Evolutionary conservation across 2,888 invertebrate genomes (phyloP).

Genomic region (Epiblema foenella): DNA sequence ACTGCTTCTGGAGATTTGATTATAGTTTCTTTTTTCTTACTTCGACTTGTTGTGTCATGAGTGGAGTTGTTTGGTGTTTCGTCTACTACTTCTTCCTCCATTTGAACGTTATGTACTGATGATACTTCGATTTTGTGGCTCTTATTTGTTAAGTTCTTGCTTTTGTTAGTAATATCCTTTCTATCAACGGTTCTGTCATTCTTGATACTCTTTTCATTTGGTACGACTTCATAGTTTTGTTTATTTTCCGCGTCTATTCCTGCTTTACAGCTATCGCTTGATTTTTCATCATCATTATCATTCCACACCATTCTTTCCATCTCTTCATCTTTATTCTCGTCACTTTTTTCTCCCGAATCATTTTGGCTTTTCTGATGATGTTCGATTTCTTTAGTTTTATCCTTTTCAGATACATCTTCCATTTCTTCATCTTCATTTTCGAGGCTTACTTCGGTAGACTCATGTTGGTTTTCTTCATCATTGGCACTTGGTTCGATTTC

Average conservation of each 20-base stretch:
- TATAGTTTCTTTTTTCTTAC: conserved; percentile 53
- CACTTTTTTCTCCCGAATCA: conserved; percentile 39
- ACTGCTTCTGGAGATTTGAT: conserved; percentile 65
- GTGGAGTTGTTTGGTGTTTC: conserved; percentile 55
- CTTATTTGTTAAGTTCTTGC: conserved; percentile 9
- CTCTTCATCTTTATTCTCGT: conserved; percentile 37
- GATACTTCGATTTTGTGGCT: conserved; percentile 22
- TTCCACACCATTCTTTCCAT: conserved; percentile 37
- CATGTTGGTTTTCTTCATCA: not conserved
- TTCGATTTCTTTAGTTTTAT: not conserved
- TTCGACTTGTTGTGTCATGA: conserved; percentile 61
- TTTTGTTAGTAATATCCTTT: not conserved
- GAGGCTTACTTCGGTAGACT: not conserved
- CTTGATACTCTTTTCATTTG: conserved; percentile 32
- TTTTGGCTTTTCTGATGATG: not conserved
- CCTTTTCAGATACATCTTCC: not conserved
- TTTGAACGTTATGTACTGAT: conserved; percentile 14
- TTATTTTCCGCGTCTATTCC: conserved; percentile 13
- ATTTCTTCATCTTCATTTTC: not conserved
- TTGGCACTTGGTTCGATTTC: not conserved
- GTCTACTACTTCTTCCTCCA: conserved; percentile 35
- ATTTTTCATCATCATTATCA: conserved; percentile 32
- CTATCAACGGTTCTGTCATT: conserved; percentile 21
- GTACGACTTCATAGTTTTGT: conserved; percentile 23
- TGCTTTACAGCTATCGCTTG: conserved; percentile 20